Conservation (phyloP, 2,888 invertebrate species). For the Diarsia mendica region DNA sequence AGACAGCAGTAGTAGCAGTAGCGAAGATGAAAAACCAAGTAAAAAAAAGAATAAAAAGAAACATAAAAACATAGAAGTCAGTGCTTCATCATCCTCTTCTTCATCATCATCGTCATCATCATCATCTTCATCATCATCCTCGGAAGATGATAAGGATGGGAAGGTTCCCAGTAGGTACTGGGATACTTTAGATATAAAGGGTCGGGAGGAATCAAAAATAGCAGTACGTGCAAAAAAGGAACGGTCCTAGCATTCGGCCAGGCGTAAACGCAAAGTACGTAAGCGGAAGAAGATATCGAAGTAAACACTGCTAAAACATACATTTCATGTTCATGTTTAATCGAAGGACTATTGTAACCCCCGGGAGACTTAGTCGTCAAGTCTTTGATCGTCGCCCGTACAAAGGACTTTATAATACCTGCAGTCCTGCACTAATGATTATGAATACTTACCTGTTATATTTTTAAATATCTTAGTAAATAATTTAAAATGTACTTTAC, state of each 20-base stretch:
- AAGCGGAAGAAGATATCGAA: background rate
- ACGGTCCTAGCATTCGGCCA: constrained; percentile 36
- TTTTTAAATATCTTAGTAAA: constrained; percentile 40
- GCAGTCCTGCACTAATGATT: constrained; percentile 22
- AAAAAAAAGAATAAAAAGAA: constrained; percentile 30
- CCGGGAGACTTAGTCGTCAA: background rate
- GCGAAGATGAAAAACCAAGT: constrained; percentile 34
- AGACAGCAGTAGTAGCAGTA: constrained; percentile 30
- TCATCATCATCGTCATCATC: constrained; percentile 47
- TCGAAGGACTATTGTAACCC: background rate
- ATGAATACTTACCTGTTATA: constrained; percentile 8
- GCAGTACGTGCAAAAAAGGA: constrained; percentile 36
- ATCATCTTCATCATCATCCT: constrained; percentile 45
- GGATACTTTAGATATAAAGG: constrained; percentile 67
- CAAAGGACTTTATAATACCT: background rate
- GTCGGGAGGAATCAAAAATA: constrained; percentile 54
- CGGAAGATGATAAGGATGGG: constrained; percentile 29
- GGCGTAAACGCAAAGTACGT: no score
- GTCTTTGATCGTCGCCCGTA: background rate
- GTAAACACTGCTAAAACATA: background rate
- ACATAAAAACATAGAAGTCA: constrained; percentile 27
- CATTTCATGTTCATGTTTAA: background rate
- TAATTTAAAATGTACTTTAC: constrained; percentile 21
- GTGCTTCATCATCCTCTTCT: constrained; percentile 42
- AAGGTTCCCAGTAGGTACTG: constrained; percentile 70